phyloP scores from a whole-genome alignment of 2,113 vertebrate species.

The Triplophysa tibetana region DNA sequence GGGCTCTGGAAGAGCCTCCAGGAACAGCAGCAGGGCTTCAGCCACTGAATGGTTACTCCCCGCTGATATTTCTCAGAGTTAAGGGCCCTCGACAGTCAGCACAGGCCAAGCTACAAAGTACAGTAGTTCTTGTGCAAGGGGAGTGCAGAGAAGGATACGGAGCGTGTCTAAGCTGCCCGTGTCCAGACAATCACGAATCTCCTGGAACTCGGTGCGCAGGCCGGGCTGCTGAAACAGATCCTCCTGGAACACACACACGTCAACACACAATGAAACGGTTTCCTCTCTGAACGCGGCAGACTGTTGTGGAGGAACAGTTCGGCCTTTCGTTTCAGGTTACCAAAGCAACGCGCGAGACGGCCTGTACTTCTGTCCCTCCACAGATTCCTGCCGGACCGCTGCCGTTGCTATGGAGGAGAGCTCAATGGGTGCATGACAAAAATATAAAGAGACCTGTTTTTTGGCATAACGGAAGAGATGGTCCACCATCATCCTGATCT shows the following conservation, averaged over 20 bases:
- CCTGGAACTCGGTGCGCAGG: slow-evolving; percentile 87
- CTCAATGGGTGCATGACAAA: background rate
- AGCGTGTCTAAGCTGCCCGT: slow-evolving; percentile 84
- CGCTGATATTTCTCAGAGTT: slow-evolving; percentile 67
- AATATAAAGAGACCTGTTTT: slow-evolving; percentile 79
- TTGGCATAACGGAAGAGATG: slow-evolving; percentile 84
- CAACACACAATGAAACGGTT: slow-evolving; percentile 5
- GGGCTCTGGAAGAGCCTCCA: slow-evolving; percentile 93
- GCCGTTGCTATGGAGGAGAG: background rate
- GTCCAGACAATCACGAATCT: slow-evolving; percentile 92
- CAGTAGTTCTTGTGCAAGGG: background rate
- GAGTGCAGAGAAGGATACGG: slow-evolving; percentile 82
- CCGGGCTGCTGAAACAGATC: slow-evolving; percentile 97
- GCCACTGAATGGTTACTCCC: slow-evolving; percentile 93
- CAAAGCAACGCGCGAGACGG: background rate
- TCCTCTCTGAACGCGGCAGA: background rate
- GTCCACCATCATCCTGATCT: slow-evolving; percentile 97
- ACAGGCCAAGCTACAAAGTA: background rate
- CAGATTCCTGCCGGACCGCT: slow-evolving; percentile 32
- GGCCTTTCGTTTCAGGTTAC: background rate
- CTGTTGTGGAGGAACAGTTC: background rate
- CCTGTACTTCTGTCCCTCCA: background rate
- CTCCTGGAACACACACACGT: slow-evolving; percentile 77
- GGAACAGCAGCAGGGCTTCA: slow-evolving; percentile 91
- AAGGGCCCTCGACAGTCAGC: slow-evolving; percentile 16